These are phyloP conservation scores for Erithacus rubecula DNA, from an alignment of 2,797 vertebrate species.

Conservation along the genomic window DNA sequence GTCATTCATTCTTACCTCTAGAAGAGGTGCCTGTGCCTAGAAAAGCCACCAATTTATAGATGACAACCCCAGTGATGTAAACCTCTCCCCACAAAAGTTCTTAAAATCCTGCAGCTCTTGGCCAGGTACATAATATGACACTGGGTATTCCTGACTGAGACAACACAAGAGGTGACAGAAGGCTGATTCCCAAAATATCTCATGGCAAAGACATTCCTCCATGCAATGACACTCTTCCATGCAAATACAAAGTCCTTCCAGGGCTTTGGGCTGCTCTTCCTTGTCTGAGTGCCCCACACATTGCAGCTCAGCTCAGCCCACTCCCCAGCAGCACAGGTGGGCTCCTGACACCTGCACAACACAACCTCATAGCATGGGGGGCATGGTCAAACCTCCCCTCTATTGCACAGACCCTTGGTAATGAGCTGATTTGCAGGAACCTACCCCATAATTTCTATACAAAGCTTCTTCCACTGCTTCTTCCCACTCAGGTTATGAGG, in stretches of 20 bases:
- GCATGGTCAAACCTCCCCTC: background rate
- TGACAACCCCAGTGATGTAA: background rate
- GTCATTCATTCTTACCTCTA: background rate
- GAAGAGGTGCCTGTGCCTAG: background rate
- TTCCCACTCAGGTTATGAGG: background rate
- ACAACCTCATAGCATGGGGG: rapidly evolving
- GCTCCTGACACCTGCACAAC: background rate
- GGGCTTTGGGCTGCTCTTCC: background rate
- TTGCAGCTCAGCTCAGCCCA: background rate
- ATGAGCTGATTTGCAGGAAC: background rate
- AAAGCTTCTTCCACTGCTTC: background rate
- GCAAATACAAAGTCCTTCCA: background rate
- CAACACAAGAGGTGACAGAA: background rate
- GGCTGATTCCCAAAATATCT: background rate
- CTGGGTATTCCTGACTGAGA: background rate
- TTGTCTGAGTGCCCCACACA: background rate
- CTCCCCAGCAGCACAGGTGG: background rate
- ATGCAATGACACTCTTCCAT: too few relatives aligned
- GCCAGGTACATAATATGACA: rapidly evolving
- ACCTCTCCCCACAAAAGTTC: background rate
- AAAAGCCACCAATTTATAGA: background rate
- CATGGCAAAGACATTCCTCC: background rate
- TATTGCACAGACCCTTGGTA: background rate
- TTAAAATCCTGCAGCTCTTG: background rate
- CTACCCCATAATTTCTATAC: background rate